Conservation (phyloP, 2,888 invertebrate genomes). For the Beris chalybata region DNA sequence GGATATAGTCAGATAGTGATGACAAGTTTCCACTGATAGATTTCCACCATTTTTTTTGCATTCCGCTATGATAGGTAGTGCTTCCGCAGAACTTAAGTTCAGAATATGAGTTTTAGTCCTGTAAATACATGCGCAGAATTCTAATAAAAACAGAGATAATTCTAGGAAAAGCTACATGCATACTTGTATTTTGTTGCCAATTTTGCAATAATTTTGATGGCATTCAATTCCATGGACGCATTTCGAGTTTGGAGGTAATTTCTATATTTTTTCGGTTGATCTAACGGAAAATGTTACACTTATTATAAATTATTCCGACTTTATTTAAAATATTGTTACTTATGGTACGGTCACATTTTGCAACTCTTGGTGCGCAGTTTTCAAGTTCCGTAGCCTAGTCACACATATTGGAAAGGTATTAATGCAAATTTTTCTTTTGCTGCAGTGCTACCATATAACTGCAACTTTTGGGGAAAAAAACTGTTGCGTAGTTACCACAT, state of each 20-base stretch:
- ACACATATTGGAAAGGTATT: too few relatives aligned
- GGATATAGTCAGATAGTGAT: conserved; percentile 68
- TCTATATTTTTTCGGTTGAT: conserved; percentile 63
- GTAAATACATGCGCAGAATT: too few relatives aligned
- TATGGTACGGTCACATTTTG: not conserved
- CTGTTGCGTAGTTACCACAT: too few relatives aligned
- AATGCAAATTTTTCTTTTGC: too few relatives aligned
- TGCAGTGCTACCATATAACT: too few relatives aligned
- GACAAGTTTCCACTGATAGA: conserved; percentile 72
- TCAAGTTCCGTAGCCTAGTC: not conserved
- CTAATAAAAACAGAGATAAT: too few relatives aligned
- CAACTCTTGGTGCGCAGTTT: conserved; percentile 51
- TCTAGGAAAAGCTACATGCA: conserved; percentile 41
- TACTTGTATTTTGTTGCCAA: conserved; percentile 63
- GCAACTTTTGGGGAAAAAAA: too few relatives aligned
- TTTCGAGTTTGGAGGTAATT: conserved; percentile 69
- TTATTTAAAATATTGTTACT: not conserved
- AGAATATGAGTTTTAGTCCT: conserved; percentile 70
- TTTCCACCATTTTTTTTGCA: conserved; percentile 58
- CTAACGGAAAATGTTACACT: conserved; percentile 33
- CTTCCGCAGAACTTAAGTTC: conserved; percentile 67
- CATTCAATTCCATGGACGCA: conserved; percentile 67
- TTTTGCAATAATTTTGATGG: conserved; percentile 63
- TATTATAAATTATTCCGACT: not conserved
- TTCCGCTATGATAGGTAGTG: conserved; percentile 61